Evolutionary conservation across 2,888 invertebrate genomes (phyloP).

Genomic region (Siphlonurus alternatus): DNA sequence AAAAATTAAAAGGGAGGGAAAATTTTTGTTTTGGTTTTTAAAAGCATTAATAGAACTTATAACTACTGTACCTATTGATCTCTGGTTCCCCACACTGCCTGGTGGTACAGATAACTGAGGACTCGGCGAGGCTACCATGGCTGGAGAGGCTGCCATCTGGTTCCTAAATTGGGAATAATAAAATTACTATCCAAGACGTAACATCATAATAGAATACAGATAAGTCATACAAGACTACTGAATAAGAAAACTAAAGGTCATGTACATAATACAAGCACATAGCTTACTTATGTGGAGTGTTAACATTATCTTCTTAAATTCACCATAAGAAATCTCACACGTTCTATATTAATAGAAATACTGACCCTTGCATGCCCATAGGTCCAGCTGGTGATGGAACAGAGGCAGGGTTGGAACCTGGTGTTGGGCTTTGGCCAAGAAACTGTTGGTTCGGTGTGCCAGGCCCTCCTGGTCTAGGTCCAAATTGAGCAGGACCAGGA

Average conservation of each 20-base stretch:
- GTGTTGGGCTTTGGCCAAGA: slow-evolving; percentile 62
- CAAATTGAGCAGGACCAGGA: not conserved
- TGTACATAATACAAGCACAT: too few relatives aligned
- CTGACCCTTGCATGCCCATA: slow-evolving; percentile 25
- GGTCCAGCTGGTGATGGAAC: slow-evolving; percentile 49
- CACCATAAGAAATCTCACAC: not conserved
- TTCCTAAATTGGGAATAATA: slow-evolving; percentile 22
- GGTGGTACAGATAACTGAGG: slow-evolving; percentile 30
- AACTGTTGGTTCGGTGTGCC: slow-evolving; percentile 53
- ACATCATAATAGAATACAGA: too few relatives aligned
- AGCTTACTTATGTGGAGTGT: not conserved
- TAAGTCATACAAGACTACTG: too few relatives aligned
- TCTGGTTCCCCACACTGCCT: slow-evolving; percentile 29
- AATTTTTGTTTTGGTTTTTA: not conserved
- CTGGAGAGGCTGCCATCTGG: slow-evolving; percentile 53
- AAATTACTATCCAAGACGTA: too few relatives aligned
- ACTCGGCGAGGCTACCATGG: slow-evolving; percentile 43
- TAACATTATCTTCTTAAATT: not conserved
- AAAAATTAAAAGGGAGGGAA: not conserved
- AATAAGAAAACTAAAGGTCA: too few relatives aligned
- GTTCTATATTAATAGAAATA: not conserved
- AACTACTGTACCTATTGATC: slow-evolving; percentile 21
- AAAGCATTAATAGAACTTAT: slow-evolving; percentile 5
- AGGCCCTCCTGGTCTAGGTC: slow-evolving; percentile 27
- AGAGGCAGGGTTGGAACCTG: slow-evolving; percentile 31